Evolutionary conservation across 2,888 invertebrate species (phyloP), one percentile per base, ranked within the genome.

Genomic region (Lycaena phlaeas): DNA sequence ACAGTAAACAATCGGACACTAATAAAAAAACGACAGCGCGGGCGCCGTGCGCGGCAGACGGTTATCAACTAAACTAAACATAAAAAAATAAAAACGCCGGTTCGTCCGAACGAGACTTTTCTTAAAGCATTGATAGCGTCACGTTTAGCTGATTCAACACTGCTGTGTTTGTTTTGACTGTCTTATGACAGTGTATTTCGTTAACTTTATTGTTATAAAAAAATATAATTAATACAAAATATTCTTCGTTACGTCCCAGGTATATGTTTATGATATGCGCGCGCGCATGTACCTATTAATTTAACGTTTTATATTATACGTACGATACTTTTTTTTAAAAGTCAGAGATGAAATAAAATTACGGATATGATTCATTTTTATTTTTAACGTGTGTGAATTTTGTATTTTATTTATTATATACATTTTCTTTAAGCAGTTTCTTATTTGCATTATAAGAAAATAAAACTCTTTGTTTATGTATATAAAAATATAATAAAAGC

Each of bases 31-130:
- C 31, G 34, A 42, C 30, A 48, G 64, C 67, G 67, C 81, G 66
- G 59, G 75, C 67, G 70, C 49, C 64, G 62, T 69, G 70, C 65
- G 52, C 75, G 70, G 57, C 58, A 50, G 60, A 52, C 67, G 65
- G 61, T 74, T 79, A 79, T 78, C 78, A 79, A 81, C 81, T 79
- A 77, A 79, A 64, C 70, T 68, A 65, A 71, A 66, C 15, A 17
- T 14, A 15, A 14, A 15, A 14, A 30, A 30, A 22, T 69, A 69
- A 68, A 70, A 73, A 67, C 64, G 67, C 68, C 66, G 69, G 66
- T 62, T 59, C 49, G 56, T 63, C 60, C 57, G 55, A 59, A 48
- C 55, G 44, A 51, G 51, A 58, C 52, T 67, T 61, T 66, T 68
- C 54, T 55, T 62, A 52, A 49, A 51, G 52, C 58, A 58, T 47